Evolutionary conservation across 2,888 invertebrate genomes (phyloP), one percentile per base, ranked within the genome.

Genomic region (Brachylomia viminalis): DNA sequence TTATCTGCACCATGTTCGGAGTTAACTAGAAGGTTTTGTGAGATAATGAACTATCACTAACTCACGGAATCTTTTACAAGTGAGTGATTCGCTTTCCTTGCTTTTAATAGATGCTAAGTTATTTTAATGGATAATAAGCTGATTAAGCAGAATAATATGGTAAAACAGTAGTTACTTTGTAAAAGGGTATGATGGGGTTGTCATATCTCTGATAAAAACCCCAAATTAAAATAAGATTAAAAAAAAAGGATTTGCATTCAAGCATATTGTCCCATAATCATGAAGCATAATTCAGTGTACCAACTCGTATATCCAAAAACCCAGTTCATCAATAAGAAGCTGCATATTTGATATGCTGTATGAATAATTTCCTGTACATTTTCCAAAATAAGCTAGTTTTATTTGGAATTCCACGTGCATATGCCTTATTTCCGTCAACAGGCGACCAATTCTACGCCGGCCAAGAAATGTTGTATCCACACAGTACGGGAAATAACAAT

Each of bases 361-460:
- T 86, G 69, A 88, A 87, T 86, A 87, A 86, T 85, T 84, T 82
- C 75, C 45, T 67, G 58, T 77, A 30, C 67, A 84, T 83, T 85
- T 86, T 83, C 84, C 85, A 76, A 87, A 86, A 84, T 82, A 83
- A 85, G 82, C 85, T 81, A 83, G 79, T 81, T 83, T 76, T 77
- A 89, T 88, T 86, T 79, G 72, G 73, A 80, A 91, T 91, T 88
- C 86, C 85, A 88, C 84, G 86, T 86, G 90, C 85, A 90, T 83
- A 88, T 79, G 86, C 87, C 85, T 90, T 92, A 91, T 91, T 91
- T 91, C 91, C 91, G 89, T 87, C 91, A 87, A 87, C 91, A 89
- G 81, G 77, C 85, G 80, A 64, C 86, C 87, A 88, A 88, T 90
- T 88, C 85, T 76, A 82, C 77, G 72, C 79, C 81, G 56, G 76